phyloP scores from a whole-genome alignment of 1,140 invertebrate genomes.

The Platyscapa corneri region DNA sequence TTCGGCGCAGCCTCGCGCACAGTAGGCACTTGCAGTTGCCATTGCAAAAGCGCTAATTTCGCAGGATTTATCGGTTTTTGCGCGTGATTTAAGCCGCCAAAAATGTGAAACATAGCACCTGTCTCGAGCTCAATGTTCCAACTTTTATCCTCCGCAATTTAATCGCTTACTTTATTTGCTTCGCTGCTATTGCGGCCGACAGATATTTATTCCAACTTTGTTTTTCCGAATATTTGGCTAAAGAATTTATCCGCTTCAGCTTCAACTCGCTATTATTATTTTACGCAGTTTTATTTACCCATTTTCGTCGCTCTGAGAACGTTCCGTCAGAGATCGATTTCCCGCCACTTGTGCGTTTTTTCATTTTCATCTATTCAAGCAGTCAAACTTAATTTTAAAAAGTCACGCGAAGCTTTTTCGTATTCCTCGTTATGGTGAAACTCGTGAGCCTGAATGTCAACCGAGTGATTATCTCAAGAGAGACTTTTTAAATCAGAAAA shows the following conservation, averaged over 20 bases:
- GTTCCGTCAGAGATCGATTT: too few species aligned
- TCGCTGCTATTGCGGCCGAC: background rate
- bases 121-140: conserved; percentile 3
- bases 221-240: background rate
- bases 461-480: too few species aligned
- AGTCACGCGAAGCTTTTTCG: too few species aligned
- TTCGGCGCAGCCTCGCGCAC: background rate
- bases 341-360: too few species aligned
- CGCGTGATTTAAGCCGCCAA: conserved; percentile 33
- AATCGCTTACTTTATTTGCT: background rate
- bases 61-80: background rate
- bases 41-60: conserved; percentile 23
- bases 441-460: too few species aligned
- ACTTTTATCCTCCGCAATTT: background rate
- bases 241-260: background rate
- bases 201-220: background rate
- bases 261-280: background rate
- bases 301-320: too few species aligned
- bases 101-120: conserved; percentile 18
- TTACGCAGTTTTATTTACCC: background rate
- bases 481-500: too few species aligned
- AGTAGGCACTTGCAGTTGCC: background rate
- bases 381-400: too few species aligned
- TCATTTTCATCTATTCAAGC: too few species aligned
- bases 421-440: too few species aligned